Percentiles rank a stretch among this genome's conserved stretches.
Conservation (phyloP, 2,888 invertebrate species). For the Nemotelus nigrinus region DNA sequence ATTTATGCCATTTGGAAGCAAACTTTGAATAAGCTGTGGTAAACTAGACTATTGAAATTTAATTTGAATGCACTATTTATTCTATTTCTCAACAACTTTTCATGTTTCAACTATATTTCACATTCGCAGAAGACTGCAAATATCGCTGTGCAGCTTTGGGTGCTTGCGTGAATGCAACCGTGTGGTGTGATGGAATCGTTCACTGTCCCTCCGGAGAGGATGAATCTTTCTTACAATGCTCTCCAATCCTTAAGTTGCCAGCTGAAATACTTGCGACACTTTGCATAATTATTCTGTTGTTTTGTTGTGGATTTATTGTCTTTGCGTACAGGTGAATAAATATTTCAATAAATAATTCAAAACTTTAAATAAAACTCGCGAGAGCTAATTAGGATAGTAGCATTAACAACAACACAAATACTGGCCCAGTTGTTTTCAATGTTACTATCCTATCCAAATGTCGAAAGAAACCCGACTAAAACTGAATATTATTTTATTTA, state of each 20-base stretch:
- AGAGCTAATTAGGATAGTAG: too few relatives aligned
- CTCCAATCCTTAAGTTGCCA: constrained; percentile 79
- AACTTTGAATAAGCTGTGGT: too few relatives aligned
- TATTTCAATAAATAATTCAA: constrained; percentile 8
- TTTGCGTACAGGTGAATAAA: constrained; percentile 67
- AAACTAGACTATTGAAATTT: too few relatives aligned
- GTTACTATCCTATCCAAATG: neutral
- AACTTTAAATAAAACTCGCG: neutral
- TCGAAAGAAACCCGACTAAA: neutral
- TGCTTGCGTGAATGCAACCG: constrained; percentile 80
- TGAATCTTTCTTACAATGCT: constrained; percentile 83
- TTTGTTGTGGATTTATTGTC: constrained; percentile 65
- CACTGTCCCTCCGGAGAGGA: constrained; percentile 86
- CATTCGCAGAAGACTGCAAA: constrained; percentile 76
- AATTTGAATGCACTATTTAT: too few relatives aligned
- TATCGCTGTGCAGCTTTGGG: constrained; percentile 81
- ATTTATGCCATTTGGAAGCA: too few relatives aligned
- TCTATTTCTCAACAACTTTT: neutral
- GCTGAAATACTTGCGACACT: constrained; percentile 75
- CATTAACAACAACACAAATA: too few relatives aligned
- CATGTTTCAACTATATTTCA: constrained; percentile 50
- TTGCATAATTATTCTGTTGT: constrained; percentile 65
- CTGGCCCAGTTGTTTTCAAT: neutral
- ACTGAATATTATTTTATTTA: constrained; percentile 53
- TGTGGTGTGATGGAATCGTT: constrained; percentile 82